phyloP scores from a whole-genome alignment of 2,797 vertebrate species.

The Dermochelys coriacea region DNA sequence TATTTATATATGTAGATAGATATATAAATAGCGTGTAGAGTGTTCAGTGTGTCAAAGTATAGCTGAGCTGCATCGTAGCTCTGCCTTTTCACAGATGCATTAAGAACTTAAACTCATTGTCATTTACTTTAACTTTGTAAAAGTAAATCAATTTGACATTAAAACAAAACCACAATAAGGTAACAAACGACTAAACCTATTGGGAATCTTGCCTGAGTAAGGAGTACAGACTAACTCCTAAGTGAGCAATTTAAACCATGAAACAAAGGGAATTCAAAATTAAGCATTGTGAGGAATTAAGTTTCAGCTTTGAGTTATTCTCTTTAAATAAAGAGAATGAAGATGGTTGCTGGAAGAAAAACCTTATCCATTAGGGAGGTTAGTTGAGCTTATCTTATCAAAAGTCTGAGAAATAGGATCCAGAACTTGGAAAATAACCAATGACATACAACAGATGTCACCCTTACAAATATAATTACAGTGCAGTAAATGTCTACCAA shows the following conservation, averaged over 20 bases:
- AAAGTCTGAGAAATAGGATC: not conserved
- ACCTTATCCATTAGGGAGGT: not conserved
- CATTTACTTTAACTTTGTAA: not conserved
- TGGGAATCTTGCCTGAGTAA: not conserved
- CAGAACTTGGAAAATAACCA: not conserved
- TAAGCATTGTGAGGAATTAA: not conserved
- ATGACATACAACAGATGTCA: not conserved
- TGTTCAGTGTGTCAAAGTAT: not conserved
- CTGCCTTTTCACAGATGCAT: not conserved
- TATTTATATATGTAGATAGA: too few relatives aligned
- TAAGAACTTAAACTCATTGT: not conserved
- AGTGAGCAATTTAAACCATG: not conserved
- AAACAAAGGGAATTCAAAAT: not conserved
- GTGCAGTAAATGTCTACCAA: not conserved
- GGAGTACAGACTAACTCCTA: not conserved
- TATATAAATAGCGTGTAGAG: not conserved
- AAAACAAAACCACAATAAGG: not conserved
- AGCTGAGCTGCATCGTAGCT: not conserved
- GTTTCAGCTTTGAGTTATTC: not conserved
- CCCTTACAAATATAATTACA: not conserved
- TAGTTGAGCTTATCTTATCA: not conserved
- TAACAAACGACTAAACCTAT: not conserved
- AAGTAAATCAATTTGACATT: not conserved
- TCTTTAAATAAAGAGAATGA: not conserved
- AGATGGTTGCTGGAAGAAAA: not conserved